Evolutionary conservation across 2,888 invertebrate species (phyloP).

Genomic region (Tillus elongatus): DNA sequence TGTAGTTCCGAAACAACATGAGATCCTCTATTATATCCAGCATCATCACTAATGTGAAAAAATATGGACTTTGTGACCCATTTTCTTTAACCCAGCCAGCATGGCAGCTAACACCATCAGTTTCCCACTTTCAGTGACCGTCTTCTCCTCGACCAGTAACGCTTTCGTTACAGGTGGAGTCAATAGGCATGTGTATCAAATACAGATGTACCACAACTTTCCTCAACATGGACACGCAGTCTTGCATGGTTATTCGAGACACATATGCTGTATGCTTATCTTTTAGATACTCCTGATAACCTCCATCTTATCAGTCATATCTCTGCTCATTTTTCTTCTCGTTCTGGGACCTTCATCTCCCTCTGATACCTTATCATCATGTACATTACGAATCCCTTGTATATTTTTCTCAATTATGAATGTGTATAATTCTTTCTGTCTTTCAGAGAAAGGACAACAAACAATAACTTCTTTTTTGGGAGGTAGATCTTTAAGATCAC

Average conservation of each 20-base stretch:
- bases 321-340: too few species aligned
- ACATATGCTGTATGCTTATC: too few species aligned
- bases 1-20: slow-evolving; percentile 39
- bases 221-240: slow-evolving; percentile 45
- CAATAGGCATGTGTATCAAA: slow-evolving; percentile 52
- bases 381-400: too few species aligned
- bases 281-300: too few species aligned
- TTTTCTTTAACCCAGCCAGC: slow-evolving; percentile 45
- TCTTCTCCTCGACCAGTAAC: slow-evolving; percentile 42
- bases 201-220: slow-evolving; percentile 60
- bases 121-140: slow-evolving; percentile 52
- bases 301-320: too few species aligned
- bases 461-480: slow-evolving; percentile 59
- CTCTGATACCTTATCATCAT: too few species aligned
- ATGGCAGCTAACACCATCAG: slow-evolving; percentile 55
- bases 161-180: slow-evolving; percentile 29
- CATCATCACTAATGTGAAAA: slow-evolving; percentile 57
- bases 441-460: slow-evolving; percentile 51
- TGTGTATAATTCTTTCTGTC: slow-evolving; percentile 51
- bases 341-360: too few species aligned
- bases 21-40: slow-evolving; percentile 59
- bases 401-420: slow-evolving; percentile 45
- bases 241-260: too few species aligned
- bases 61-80: slow-evolving; percentile 44
- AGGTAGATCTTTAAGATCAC: slow-evolving; percentile 51